phyloP scores from a whole-genome alignment of 2,888 invertebrate genomes.

The Ferrisia virgata region DNA sequence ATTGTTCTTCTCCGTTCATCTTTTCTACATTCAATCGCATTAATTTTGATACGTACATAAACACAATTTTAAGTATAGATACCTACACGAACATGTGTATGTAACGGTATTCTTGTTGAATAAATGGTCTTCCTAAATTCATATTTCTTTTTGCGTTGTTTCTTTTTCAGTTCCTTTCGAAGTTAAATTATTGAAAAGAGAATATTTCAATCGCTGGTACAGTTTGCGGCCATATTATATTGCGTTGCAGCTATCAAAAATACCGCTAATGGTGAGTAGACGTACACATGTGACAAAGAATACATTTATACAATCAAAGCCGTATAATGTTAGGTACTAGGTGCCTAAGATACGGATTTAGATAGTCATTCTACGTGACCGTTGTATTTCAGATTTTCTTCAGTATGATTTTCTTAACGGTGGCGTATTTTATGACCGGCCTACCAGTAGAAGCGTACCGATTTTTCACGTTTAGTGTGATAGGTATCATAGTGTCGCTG shows the following conservation, averaged over 20 bases:
- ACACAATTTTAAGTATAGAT: too few relatives aligned
- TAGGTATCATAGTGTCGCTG: conserved; percentile 66
- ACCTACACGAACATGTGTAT: too few relatives aligned
- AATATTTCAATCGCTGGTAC: conserved; percentile 70
- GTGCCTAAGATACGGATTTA: too few relatives aligned
- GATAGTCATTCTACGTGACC: too few relatives aligned
- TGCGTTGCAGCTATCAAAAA: conserved; percentile 62
- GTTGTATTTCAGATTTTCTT: conserved; percentile 57
- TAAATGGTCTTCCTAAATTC: background rate
- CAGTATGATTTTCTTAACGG: conserved; percentile 61
- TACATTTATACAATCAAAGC: too few relatives aligned
- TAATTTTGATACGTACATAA: too few relatives aligned
- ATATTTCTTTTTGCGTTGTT: background rate
- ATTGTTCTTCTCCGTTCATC: too few relatives aligned
- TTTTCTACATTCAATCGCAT: too few relatives aligned
- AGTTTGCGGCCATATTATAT: conserved; percentile 63
- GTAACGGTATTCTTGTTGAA: too few relatives aligned
- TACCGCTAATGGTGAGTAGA: conserved; percentile 58
- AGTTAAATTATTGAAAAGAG: conserved; percentile 66
- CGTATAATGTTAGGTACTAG: too few relatives aligned
- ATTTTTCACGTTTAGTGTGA: conserved; percentile 65
- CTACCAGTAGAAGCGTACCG: conserved; percentile 65
- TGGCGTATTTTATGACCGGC: conserved; percentile 66
- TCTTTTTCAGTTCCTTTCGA: conserved; percentile 63
- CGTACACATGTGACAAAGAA: background rate